Percentiles rank a stretch among this genome's conserved stretches.
Conservation (phyloP, 2,113 vertebrate species). For the Rhinopomastus cyanomelas region DNA sequence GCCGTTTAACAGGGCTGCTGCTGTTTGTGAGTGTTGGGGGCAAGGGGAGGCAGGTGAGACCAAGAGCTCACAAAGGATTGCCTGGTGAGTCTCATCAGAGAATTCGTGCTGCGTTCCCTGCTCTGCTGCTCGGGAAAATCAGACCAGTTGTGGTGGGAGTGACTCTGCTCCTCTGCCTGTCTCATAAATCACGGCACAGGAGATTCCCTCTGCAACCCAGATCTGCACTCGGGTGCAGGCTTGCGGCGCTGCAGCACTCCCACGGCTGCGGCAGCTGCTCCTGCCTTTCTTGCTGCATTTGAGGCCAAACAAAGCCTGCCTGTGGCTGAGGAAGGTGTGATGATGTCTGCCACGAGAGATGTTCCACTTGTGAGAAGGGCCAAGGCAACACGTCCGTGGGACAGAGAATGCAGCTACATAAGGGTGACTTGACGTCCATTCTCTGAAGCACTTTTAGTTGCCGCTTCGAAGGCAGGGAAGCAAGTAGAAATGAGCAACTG, state of each 20-base stretch:
- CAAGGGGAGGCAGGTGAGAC: not conserved
- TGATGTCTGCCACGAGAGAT: not conserved
- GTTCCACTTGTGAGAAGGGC: not conserved
- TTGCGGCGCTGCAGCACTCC: not conserved
- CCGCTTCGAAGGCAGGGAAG: not conserved
- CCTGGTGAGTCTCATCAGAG: not conserved
- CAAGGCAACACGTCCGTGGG: not conserved
- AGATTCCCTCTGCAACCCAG: not conserved
- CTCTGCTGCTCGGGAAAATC: not conserved
- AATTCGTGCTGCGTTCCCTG: not conserved
- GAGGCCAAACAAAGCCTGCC: not conserved
- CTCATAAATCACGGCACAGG: accelerated
- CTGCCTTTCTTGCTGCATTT: not conserved
- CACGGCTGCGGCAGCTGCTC: not conserved
- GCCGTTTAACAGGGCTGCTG: not conserved
- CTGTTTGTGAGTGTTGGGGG: not conserved
- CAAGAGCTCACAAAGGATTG: accelerated
- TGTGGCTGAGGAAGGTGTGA: not conserved
- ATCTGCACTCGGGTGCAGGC: not conserved
- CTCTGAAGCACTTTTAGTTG: not conserved
- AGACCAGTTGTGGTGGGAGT: not conserved
- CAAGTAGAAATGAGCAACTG: not conserved
- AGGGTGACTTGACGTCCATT: not conserved
- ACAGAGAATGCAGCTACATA: not conserved
- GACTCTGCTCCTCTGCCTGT: not conserved